These are phyloP conservation scores for Hoplodrina ambigua DNA, from an alignment of 2,888 invertebrate species.

Conservation along the genomic window DNA sequence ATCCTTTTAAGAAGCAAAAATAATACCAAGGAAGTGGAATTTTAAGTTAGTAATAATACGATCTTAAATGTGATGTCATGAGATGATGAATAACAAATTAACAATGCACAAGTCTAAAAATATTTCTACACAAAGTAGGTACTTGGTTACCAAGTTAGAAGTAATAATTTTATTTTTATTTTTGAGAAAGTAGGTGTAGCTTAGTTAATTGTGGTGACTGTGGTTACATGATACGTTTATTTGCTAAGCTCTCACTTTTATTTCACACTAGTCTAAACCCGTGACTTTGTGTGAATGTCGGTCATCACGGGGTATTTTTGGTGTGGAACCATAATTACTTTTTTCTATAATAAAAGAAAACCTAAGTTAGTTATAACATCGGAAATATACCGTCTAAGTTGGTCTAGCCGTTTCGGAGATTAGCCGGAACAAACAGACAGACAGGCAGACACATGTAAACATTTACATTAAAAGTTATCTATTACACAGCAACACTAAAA, in stretches of 20 bases:
- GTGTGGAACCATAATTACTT: too few relatives aligned
- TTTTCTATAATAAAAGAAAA: too few relatives aligned
- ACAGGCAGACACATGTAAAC: too few relatives aligned
- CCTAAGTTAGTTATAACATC: too few relatives aligned
- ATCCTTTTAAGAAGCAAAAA: constrained; percentile 1
- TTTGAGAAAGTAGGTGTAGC: not conserved
- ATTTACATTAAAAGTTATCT: too few relatives aligned
- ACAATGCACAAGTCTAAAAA: constrained; percentile 9
- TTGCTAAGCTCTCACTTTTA: constrained; percentile 22
- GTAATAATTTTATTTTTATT: not conserved
- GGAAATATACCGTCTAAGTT: too few relatives aligned
- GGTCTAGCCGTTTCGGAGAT: too few relatives aligned
- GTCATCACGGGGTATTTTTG: too few relatives aligned
- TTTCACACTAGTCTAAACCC: not conserved
- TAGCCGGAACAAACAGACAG: too few relatives aligned
- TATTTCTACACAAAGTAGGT: not conserved
- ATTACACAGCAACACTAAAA: too few relatives aligned
- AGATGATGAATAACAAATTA: constrained; percentile 21
- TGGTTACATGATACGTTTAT: constrained; percentile 6
- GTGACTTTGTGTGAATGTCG: too few relatives aligned
- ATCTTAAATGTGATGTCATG: constrained; percentile 11
- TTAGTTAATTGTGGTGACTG: not conserved
- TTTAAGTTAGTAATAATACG: constrained; percentile 5
- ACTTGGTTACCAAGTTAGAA: not conserved
- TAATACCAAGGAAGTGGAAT: constrained; percentile 8